phyloP scores from a whole-genome alignment of 2,888 invertebrate species.

The Lobophora halterata region DNA sequence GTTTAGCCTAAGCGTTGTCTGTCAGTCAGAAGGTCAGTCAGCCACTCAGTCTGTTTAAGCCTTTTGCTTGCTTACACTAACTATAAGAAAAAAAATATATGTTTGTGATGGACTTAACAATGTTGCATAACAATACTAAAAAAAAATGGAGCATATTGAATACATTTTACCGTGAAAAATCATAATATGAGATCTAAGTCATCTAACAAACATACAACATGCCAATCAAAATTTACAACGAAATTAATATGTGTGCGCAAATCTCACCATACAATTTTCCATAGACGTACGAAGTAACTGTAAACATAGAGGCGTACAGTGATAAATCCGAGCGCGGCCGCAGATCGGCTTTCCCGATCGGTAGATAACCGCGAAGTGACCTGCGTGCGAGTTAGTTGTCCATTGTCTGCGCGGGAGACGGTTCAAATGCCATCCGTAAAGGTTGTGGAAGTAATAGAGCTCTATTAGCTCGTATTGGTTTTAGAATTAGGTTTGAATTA shows the following conservation, averaged over 20 bases:
- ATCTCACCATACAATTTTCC: conserved; percentile 21
- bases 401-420: conserved; percentile 59
- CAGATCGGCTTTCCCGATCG: conserved; percentile 68
- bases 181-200: background rate
- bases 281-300: conserved; percentile 57
- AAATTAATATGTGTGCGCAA: conserved; percentile 22
- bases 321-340: conserved; percentile 67
- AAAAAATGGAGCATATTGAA: too few relatives aligned
- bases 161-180: conserved; percentile 14
- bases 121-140: too few relatives aligned
- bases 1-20: too few relatives aligned
- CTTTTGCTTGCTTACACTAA: too few relatives aligned
- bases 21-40: too few relatives aligned
- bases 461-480: conserved; percentile 8
- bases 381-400: conserved; percentile 61
- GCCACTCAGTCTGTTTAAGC: too few relatives aligned
- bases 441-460: conserved; percentile 22
- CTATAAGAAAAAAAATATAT: too few relatives aligned
- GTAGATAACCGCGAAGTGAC: conserved; percentile 71
- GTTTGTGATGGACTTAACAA: too few relatives aligned
- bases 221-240: too few relatives aligned
- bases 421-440: conserved; percentile 42
- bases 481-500: conserved; percentile 6
- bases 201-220: background rate
- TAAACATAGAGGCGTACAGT: conserved; percentile 56